Percentiles rank a stretch among this genome's conserved stretches.
phyloP scores from a whole-genome alignment of 2,113 vertebrate species.

The Embiotoca jacksoni region DNA sequence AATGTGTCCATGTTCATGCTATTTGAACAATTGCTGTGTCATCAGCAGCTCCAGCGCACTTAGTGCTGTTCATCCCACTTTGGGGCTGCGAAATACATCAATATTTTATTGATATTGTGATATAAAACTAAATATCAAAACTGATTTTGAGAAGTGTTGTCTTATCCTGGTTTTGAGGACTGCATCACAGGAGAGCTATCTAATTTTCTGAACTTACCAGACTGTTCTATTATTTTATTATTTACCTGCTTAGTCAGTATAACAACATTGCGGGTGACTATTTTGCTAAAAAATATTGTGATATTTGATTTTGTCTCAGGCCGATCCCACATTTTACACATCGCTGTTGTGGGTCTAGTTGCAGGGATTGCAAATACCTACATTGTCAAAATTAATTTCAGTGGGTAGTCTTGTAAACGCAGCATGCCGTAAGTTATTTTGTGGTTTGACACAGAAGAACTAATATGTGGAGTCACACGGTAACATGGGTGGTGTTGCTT shows the following conservation, averaged over 20 bases:
- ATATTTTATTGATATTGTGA: too few species aligned
- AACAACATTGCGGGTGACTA: too few species aligned
- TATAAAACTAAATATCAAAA: too few species aligned
- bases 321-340: neutral
- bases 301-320: too few species aligned
- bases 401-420: constrained; percentile 20
- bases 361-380: constrained; percentile 5
- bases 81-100: too few species aligned
- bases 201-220: too few species aligned
- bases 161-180: too few species aligned
- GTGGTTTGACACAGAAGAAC: constrained; percentile 30
- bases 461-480: constrained; percentile 8
- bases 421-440: constrained; percentile 4
- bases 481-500: neutral
- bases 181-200: too few species aligned
- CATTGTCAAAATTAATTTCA: neutral
- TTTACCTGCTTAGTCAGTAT: too few species aligned
- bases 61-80: neutral
- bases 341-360: constrained; percentile 3
- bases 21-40: neutral
- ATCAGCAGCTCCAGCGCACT: neutral
- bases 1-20: neutral
- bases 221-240: too few species aligned
- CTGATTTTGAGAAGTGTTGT: too few species aligned
- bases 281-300: too few species aligned